phyloP scores from a whole-genome alignment of 1,140 invertebrate species.

The Drosophila ogumai region DNA sequence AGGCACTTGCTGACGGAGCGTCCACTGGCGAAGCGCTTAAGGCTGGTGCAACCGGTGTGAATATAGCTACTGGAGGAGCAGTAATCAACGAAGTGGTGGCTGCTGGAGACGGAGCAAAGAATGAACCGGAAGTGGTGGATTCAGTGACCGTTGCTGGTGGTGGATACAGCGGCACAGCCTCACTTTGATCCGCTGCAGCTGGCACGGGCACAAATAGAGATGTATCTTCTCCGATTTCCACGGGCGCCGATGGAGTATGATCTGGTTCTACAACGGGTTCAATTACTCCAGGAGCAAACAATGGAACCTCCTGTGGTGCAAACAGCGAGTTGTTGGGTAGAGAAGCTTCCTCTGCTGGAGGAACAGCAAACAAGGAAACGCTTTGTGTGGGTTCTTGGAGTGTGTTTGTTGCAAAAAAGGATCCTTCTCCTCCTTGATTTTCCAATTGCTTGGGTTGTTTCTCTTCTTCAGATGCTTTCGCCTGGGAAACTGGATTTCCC shows the following conservation, averaged over 20 bases:
- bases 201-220: slow-evolving; percentile 64
- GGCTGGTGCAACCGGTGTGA: slow-evolving; percentile 1
- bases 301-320: slow-evolving; percentile 1
- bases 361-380: slow-evolving; percentile 3
- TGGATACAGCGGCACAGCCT: slow-evolving; percentile 32
- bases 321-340: background rate
- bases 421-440: background rate
- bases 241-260: slow-evolving; percentile 6
- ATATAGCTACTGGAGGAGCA: background rate
- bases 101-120: slow-evolving; percentile 34
- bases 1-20: background rate
- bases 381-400: background rate
- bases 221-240: background rate
- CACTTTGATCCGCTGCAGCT: slow-evolving; percentile 3
- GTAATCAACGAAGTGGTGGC: too few species aligned
- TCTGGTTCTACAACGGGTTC: slow-evolving; percentile 19
- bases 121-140: background rate
- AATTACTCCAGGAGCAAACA: slow-evolving; percentile 22
- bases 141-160: slow-evolving; percentile 3
- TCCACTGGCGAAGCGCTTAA: background rate
- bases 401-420: background rate
- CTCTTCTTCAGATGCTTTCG: background rate
- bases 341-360: background rate
- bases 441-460: background rate
- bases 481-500: slow-evolving; percentile 4